Conservation (phyloP, 2,797 vertebrate species). For the Cephalopachus bancanus region DNA sequence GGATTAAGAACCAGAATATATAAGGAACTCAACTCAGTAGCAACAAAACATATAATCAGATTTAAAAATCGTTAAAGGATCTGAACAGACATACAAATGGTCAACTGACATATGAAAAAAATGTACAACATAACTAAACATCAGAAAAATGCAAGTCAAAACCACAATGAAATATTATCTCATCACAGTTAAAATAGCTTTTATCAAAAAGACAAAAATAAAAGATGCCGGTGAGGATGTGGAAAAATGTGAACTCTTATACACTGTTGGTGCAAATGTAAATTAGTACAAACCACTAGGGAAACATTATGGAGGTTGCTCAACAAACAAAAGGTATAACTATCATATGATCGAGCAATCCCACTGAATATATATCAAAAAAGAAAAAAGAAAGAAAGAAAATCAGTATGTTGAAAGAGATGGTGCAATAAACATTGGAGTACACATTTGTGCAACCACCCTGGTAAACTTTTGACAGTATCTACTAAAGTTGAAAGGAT, state of each 20-base stretch:
- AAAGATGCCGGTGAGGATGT: neutral
- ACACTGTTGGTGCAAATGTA: neutral
- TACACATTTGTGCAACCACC: neutral
- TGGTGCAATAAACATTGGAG: neutral
- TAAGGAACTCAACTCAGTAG: neutral
- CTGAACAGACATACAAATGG: neutral
- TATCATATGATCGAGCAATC: neutral
- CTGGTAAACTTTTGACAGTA: neutral
- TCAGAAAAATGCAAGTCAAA: neutral
- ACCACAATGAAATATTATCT: neutral
- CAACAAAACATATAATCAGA: neutral
- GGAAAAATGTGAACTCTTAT: neutral
- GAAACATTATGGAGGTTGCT: neutral
- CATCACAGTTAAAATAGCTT: neutral
- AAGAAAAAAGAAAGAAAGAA: neutral
- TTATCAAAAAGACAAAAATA: neutral
- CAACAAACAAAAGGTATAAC: neutral
- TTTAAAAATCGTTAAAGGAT: neutral
- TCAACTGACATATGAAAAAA: neutral
- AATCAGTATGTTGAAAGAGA: neutral
- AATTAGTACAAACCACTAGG: neutral
- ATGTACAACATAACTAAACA: neutral
- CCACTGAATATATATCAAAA: neutral
- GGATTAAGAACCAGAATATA: neutral
- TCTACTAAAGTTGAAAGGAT: neutral